These are phyloP conservation scores for Ooceraea biroi DNA, from an alignment of 1,140 invertebrate species.

Conservation along the genomic window DNA sequence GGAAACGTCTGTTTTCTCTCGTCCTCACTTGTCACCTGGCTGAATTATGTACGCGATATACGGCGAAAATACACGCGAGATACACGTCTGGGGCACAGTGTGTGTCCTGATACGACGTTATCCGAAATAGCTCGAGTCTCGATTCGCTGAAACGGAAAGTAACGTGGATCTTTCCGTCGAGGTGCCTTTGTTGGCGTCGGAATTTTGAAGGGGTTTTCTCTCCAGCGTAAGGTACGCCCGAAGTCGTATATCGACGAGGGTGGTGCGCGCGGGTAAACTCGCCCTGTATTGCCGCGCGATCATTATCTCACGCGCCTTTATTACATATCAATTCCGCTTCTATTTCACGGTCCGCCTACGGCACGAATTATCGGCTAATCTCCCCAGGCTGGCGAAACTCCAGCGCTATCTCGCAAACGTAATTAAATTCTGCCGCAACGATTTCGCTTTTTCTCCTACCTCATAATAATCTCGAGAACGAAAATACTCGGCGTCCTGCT, in stretches of 20 bases:
- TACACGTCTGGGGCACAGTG: conserved; percentile 54
- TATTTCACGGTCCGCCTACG: conserved; percentile 46
- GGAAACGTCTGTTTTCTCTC: conserved; percentile 78
- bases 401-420: conserved; percentile 25
- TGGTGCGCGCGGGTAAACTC: not conserved
- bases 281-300: conserved; percentile 3
- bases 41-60: conserved; percentile 76
- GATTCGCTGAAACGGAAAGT: conserved; percentile 2
- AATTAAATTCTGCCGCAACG: conserved; percentile 43
- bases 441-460: too few relatives aligned
- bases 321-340: conserved; percentile 23
- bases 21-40: conserved; percentile 73
- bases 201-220: conserved; percentile 15
- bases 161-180: not conserved
- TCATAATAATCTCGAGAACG: conserved; percentile 41
- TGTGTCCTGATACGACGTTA: conserved; percentile 67
- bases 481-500: conserved; percentile 61
- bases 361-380: conserved; percentile 54
- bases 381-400: conserved; percentile 5
- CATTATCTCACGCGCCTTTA: conserved; percentile 46
- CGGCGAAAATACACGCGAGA: not conserved
- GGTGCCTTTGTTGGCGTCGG: not conserved
- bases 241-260: conserved; percentile 2
- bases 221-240: not conserved
- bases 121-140: conserved; percentile 28